Evolutionary conservation across 2,888 invertebrate genomes (phyloP).

Genomic region (Theretra japonica): DNA sequence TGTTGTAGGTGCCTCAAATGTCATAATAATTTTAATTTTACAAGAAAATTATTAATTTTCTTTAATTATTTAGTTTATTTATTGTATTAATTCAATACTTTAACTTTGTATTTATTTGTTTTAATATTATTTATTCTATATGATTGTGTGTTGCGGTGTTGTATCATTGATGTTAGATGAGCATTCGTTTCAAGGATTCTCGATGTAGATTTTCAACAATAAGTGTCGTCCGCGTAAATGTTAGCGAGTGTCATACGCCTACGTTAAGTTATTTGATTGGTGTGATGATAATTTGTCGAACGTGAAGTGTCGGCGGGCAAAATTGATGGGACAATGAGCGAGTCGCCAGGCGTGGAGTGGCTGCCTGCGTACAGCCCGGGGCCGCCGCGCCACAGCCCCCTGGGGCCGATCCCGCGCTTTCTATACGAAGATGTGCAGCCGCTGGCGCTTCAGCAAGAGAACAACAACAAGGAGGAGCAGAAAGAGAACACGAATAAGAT

Average conservation of each 20-base stretch:
- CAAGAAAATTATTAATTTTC: constrained; percentile 70
- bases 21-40: constrained; percentile 83
- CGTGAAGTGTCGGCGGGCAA: constrained; percentile 53
- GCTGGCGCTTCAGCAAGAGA: constrained; percentile 71
- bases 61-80: constrained; percentile 70
- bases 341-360: constrained; percentile 83
- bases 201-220: constrained; percentile 64
- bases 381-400: constrained; percentile 80
- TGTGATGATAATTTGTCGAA: constrained; percentile 51
- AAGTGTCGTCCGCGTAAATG: constrained; percentile 77
- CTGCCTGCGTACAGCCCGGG: constrained; percentile 82
- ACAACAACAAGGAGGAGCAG: constrained; percentile 79
- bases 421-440: constrained; percentile 80
- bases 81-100: constrained; percentile 23
- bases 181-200: constrained; percentile 72
- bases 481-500: constrained; percentile 78
- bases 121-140: constrained; percentile 38
- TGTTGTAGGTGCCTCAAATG: constrained; percentile 85
- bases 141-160: constrained; percentile 19
- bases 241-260: constrained; percentile 72
- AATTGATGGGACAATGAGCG: constrained; percentile 78
- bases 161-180: constrained; percentile 28
- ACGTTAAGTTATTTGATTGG: constrained; percentile 55
- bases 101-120: constrained; percentile 36
- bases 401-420: constrained; percentile 79